Evolutionary conservation across 64 coral and sea anemone species (phyloP).

Genomic region (Platygyra sinensis): DNA sequence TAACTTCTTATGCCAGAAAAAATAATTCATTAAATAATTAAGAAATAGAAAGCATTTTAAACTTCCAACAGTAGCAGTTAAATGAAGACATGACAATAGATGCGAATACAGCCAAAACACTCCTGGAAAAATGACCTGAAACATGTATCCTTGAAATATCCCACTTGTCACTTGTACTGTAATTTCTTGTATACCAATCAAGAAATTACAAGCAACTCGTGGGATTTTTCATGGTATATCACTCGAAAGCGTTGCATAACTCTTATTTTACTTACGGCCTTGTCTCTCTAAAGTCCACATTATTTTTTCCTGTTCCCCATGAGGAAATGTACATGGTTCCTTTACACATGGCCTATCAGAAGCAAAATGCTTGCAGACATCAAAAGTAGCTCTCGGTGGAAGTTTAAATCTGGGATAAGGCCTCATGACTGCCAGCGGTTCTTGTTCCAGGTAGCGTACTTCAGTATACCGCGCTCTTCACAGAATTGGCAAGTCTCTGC

Average conservation of each 20-base stretch:
- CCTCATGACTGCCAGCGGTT: conserved; percentile 1
- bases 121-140: too few relatives aligned
- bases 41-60: too few relatives aligned
- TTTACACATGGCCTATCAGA: neutral
- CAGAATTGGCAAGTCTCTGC: neutral
- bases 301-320: neutral
- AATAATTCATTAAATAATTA: too few relatives aligned
- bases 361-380: neutral
- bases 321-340: neutral
- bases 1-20: too few relatives aligned
- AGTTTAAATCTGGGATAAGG: neutral
- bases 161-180: too few relatives aligned
- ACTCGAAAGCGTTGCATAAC: neutral
- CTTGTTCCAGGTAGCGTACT: conserved; percentile 1
- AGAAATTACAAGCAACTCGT: too few relatives aligned
- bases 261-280: neutral
- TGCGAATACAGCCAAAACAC: too few relatives aligned
- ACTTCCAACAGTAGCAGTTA: too few relatives aligned
- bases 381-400: neutral
- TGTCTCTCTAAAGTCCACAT: conserved; percentile 7
- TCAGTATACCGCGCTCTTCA: neutral
- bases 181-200: too few relatives aligned
- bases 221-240: neutral
- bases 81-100: too few relatives aligned
- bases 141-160: too few relatives aligned